These are phyloP conservation scores for Brachionus manjavacas DNA, from an alignment of 1,140 invertebrate genomes.

Conservation along the genomic window DNA sequence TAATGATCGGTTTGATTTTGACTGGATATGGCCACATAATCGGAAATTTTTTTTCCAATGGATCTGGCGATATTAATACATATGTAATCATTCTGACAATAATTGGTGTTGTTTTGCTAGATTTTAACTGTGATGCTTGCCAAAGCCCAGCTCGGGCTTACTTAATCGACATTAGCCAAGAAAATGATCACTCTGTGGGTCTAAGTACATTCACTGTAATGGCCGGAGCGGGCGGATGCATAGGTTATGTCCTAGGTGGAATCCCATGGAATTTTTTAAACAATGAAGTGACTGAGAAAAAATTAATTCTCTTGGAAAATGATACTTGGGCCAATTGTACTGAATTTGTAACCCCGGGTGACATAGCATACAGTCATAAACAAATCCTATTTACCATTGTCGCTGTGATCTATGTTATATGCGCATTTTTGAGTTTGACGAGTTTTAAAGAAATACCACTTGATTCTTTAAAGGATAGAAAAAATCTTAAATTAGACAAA, in stretches of 20 bases:
- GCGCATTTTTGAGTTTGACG: conserved; percentile 72
- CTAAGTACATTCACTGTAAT: conserved; percentile 91
- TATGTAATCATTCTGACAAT: conserved; percentile 70
- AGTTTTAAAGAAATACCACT: conserved; percentile 83
- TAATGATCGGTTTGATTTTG: conserved; percentile 62
- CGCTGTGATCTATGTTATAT: conserved; percentile 75
- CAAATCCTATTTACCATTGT: conserved; percentile 81
- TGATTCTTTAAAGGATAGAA: conserved; percentile 55
- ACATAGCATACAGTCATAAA: conserved; percentile 73
- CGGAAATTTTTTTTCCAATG: not conserved
- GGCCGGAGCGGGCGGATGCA: conserved; percentile 86
- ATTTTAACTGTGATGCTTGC: conserved; percentile 91
- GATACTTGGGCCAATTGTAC: not conserved
- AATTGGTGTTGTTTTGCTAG: conserved; percentile 81
- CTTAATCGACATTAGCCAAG: conserved; percentile 80
- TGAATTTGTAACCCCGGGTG: not conserved
- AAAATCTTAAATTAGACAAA: not conserved
- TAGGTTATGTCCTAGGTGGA: conserved; percentile 85
- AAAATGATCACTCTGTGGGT: conserved; percentile 85
- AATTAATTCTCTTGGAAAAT: not conserved
- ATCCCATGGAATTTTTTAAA: conserved; percentile 78
- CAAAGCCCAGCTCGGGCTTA: conserved; percentile 87
- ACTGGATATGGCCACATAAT: conserved; percentile 39
- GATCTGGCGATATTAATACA: not conserved
- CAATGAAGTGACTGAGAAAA: conserved; percentile 62